Evolutionary conservation across 2,888 invertebrate genomes (phyloP).

Genomic region (Gryllus longicercus): DNA sequence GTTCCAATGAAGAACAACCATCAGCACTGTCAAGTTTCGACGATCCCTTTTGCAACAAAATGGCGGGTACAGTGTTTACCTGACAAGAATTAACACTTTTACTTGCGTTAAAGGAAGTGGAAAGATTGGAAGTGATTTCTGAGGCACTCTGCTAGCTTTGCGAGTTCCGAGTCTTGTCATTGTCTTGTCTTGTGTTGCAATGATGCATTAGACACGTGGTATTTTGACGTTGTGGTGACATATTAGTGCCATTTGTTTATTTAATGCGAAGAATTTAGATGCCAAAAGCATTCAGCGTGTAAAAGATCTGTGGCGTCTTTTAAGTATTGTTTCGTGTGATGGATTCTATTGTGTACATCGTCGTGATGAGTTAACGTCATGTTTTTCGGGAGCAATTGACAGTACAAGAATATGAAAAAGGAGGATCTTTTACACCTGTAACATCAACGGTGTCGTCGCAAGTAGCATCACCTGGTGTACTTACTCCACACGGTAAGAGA

Average conservation of each 20-base stretch:
- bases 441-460: neutral
- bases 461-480: no score
- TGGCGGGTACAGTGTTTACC: neutral
- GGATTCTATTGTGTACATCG: neutral
- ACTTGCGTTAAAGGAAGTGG: neutral
- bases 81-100: neutral
- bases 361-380: neutral
- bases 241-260: neutral
- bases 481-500: no score
- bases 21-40: neutral
- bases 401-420: slow-evolving; percentile 6
- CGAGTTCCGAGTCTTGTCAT: neutral
- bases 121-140: neutral
- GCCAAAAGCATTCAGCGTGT: no score
- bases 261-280: no score
- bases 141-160: neutral
- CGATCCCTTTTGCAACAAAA: neutral
- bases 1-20: neutral
- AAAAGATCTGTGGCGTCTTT: neutral
- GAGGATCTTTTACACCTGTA: neutral
- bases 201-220: neutral
- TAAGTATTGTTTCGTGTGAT: neutral
- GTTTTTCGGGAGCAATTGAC: neutral
- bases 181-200: neutral
- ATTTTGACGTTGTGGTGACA: neutral